Evolutionary conservation across 2,797 vertebrate species (phyloP).

Genomic region (Neomorphus geoffroyi): DNA sequence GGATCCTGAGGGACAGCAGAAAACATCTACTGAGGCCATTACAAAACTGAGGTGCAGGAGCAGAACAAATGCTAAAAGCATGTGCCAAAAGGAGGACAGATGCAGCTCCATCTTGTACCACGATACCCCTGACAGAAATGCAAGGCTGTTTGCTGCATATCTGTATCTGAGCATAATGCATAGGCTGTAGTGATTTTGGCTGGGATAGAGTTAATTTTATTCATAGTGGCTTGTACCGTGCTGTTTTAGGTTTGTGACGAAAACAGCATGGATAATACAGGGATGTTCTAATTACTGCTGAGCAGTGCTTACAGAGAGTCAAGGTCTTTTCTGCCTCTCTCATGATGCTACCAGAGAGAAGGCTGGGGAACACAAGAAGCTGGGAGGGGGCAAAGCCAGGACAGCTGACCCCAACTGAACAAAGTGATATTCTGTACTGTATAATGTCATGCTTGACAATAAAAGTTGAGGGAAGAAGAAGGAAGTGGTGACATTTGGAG

Average conservation of each 20-base stretch:
- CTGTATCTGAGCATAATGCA: not conserved
- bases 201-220: not conserved
- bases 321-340: not conserved
- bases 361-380: not conserved
- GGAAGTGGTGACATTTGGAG: rapidly evolving
- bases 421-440: not conserved
- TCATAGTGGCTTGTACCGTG: not conserved
- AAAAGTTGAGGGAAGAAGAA: not conserved
- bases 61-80: not conserved
- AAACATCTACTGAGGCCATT: not conserved
- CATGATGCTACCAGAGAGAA: rapidly evolving
- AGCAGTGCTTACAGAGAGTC: not conserved
- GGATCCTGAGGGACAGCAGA: not conserved
- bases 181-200: not conserved
- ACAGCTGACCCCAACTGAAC: not conserved
- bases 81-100: not conserved
- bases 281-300: not conserved
- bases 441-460: not conserved
- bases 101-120: not conserved
- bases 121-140: not conserved
- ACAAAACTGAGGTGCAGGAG: not conserved
- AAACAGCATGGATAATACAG: not conserved
- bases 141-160: not conserved
- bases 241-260: not conserved
- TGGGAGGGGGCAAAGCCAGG: not conserved